Base-by-base conservation (phyloP, 2,797 vertebrate genomes). In the Microchirus variegatus region DNA sequence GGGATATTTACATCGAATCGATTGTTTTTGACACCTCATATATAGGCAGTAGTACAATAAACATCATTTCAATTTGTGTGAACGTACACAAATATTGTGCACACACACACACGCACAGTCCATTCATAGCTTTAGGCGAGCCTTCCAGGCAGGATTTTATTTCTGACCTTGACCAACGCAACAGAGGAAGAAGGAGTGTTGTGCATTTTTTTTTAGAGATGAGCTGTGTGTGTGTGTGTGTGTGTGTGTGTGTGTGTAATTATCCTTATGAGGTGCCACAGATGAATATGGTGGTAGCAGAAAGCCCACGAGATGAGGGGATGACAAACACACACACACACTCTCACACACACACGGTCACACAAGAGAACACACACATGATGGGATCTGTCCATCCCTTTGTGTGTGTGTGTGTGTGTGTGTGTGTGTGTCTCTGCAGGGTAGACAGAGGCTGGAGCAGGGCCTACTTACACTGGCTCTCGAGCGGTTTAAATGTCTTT, bases 191-290 rank as follows among this genome's bases (percentile, higher is more conserved):
- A 55, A 60, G 46, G 54, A 53, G 36, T 15, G 36, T 36, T 47
- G 51, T 67, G 60, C 44, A 15, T 77, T 63, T 75, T 55, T 26
- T n/a, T 22, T 22, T 22, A 71, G 60, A 68, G 53, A 63, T 41
- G 67, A 57, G 47, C 45, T 68, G 42, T 37, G 53, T 61, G 70
- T 55, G 57, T 44, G 50, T 42, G 11, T 60, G 50, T 71, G 49
- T 71, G 59, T 63, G 53, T 59, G 59, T 59, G 66, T 70, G 67
- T 63, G 70, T 67, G 61, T 77, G 59, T 69, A 78, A 84, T 86
- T 82, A 84, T 87, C 75, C 72, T 81, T 87, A 82, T 83, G 77
- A 86, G 77, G 56, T n/a, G 77, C 82, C 81, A 42, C 82, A 79
- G 85, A 88, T 85, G 84, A 89, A 88, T 80, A 77, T 82, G 77